phyloP scores from a whole-genome alignment of 2,797 vertebrate genomes.

The Vespertilio murinus region DNA sequence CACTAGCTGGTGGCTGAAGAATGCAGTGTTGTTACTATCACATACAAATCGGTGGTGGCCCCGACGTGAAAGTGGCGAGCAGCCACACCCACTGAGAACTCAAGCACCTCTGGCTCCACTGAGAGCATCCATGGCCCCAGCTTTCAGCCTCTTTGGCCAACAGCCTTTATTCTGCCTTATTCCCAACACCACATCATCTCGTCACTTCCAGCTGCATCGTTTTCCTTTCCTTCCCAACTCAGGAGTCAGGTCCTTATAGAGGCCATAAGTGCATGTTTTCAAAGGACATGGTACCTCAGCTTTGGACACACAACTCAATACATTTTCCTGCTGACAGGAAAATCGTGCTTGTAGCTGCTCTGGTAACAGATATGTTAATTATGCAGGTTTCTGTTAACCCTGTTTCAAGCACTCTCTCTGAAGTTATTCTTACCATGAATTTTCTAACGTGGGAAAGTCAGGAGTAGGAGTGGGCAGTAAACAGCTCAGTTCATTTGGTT shows the following conservation, averaged over 20 bases:
- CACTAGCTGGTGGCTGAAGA: slow-evolving; percentile 66
- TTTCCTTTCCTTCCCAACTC: slow-evolving; percentile 11
- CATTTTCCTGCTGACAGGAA: neutral
- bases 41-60: slow-evolving; percentile 11
- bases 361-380: neutral
- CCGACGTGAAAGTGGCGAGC: neutral
- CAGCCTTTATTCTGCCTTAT: neutral
- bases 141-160: neutral
- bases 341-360: neutral
- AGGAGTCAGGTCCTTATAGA: slow-evolving; percentile 1
- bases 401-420: neutral
- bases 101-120: neutral
- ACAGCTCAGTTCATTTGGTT: slow-evolving; percentile 15
- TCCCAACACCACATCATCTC: neutral
- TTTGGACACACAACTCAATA: neutral
- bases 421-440: slow-evolving; percentile 36
- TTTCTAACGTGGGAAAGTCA: slow-evolving; percentile 22
- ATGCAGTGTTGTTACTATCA: neutral
- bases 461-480: neutral
- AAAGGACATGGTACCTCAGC: neutral
- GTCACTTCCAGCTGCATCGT: neutral
- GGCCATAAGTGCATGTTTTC: neutral
- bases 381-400: neutral
- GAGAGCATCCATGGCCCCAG: neutral
- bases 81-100: neutral